Evolutionary conservation across 23 tunicate genomes (phyloP), one percentile per base, ranked within the genome.

Genomic region (Ciona savignyi): DNA sequence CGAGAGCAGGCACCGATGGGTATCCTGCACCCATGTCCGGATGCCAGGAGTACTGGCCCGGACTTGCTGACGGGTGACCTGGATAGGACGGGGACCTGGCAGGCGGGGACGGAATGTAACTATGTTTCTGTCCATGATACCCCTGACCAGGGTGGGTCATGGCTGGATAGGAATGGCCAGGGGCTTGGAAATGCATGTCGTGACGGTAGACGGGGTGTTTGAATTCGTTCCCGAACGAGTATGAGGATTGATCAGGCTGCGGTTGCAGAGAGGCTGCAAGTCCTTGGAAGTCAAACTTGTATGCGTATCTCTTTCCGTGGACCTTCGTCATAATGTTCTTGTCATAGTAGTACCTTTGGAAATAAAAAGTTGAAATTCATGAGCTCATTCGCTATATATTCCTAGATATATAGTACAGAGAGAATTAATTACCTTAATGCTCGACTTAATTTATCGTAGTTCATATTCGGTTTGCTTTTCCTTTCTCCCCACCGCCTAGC

Each of bases 381-480:
- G n/a, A n/a, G n/a, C n/a, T n/a, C n/a, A n/a, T n/a, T n/a, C n/a
- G n/a, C n/a, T n/a, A n/a, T n/a, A n/a, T n/a, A n/a, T n/a, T n/a
- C n/a, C n/a, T n/a, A 49, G 20, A 49, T 15, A 11, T 49, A 11
- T 11, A 11, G 61, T 49, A 49, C 15, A 49, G 26, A 56, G 27
- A 67, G 4, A 48, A 6, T 15, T 0, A 28, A 74, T 31, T 66
- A 95, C 99, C 99, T 81, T 1, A 95, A 65, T 6, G 99, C 99
- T 30, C 99, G 73, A 68, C 96, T 88, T 23, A 95, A 76, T 72
- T 95, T 95, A 78, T 90, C 99, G 80, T 95, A 95, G 80, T 95
- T 95, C 99, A 95, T 95, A 69, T 95, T 95, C 4, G 99, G 99
- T 35, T 95, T 95, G 90, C 93, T 90, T 68, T 95, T 95, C 21